Evolutionary conservation across 1,140 invertebrate genomes (phyloP), one percentile per base, ranked within the genome.

Genomic region (Lepidurus packardi): DNA sequence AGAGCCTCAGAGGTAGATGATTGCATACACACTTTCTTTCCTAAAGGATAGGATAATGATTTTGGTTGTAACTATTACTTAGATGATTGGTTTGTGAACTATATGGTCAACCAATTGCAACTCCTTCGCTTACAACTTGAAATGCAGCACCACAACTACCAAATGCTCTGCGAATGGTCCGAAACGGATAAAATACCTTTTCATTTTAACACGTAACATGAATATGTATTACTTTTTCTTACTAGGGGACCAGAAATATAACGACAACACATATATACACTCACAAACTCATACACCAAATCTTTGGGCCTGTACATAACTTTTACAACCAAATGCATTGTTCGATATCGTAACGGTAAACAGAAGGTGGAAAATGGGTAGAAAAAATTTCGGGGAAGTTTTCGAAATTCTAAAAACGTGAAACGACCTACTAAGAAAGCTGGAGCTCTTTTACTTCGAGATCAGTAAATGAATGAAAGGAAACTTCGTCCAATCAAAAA

Each of bases 191-290:
- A 65, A 65, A 65, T 65, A 65, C n/a, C 16, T n/a, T 9, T 4
- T 4, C 3, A 34, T 34, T 65, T 65, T 4, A 65, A 65, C 53
- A 65, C 53, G 53, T 65, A 65, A 65, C 53, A 65, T 65, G 53
- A 65, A 65, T 65, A 65, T 65, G 53, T 65, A 65, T 65, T 65
- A 65, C 53, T 65, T 65, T 34, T n/a, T 65, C n/a, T n/a, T 65
- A 65, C 21, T 16, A 65, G 53, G 21, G 21, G 53, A 65, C 53
- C 53, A 65, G 53, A 65, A 65, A 65, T 65, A 65, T 65, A 65
- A 65, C 53, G 53, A 65, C 53, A 65, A 65, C 53, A 65, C 53
- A 65, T 65, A 65, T 65, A 65, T 65, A 65, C 53, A 65, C 21
- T 16, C 53, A 65, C 53, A 16, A 65, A 65, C 21, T 65, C 53